Conservation (phyloP, 2,113 vertebrate species). For the Hippocampus comes region DNA sequence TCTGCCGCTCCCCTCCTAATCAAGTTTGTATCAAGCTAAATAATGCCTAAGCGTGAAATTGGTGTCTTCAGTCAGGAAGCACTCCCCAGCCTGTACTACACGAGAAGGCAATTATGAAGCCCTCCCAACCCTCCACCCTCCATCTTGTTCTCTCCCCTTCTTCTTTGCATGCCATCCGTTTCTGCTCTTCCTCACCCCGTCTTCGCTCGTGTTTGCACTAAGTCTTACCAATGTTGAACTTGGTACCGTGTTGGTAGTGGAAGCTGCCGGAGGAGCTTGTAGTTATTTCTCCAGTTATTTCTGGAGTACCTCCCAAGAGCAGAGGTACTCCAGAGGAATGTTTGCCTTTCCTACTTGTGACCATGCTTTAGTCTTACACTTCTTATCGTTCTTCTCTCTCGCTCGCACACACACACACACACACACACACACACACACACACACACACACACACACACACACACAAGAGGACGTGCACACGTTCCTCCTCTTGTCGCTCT, state of each 20-base stretch:
- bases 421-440: background rate
- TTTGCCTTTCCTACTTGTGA: constrained; percentile 49
- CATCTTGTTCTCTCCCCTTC: constrained; percentile 1
- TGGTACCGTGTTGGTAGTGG: constrained; percentile 17
- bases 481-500: background rate
- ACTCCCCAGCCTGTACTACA: constrained; percentile 68
- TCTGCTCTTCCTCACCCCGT: background rate
- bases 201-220: constrained; percentile 4
- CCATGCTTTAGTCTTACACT: constrained; percentile 39
- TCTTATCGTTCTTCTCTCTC: constrained; percentile 12
- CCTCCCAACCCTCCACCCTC: constrained; percentile 27
- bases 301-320: constrained; percentile 63
- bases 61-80: constrained; percentile 70
- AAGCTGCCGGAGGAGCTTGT: constrained; percentile 56
- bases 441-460: background rate
- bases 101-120: constrained; percentile 68
- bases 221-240: constrained; percentile 21
- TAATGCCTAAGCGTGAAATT: constrained; percentile 74
- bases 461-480: background rate
- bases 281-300: constrained; percentile 69
- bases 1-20: constrained; percentile 54
- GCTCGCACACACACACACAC: background rate
- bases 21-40: constrained; percentile 76
- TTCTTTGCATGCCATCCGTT: constrained; percentile 5
- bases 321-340: constrained; percentile 59